Evolutionary conservation across 1,140 invertebrate genomes (phyloP), one percentile per base, ranked within the genome.

Genomic region (Drosophila serrata): DNA sequence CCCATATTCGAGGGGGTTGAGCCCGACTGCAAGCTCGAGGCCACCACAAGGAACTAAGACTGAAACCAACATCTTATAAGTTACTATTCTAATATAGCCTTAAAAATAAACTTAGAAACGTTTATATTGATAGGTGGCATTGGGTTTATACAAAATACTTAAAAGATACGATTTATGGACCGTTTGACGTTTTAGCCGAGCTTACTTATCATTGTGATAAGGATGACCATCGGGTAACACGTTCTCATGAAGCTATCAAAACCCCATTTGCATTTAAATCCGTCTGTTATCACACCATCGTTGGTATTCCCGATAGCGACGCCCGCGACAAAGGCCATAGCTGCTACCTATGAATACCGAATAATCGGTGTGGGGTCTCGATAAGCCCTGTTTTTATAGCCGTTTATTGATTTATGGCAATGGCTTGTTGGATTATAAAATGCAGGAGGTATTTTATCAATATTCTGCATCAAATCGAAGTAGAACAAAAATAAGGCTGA

Each of bases 1-100:
- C 86, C 86, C 8, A 81, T 90, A n/a, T 90, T 90, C 19, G 86
- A 90, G 0, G 85, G 86, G 1, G 85, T 85, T 1, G 85, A 88
- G 19, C 84, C 85, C 0, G 42, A 88, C 63, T 88, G 84, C 45
- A 88, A 88, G n/a, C 65, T 24, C 3, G 42, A 57, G 13, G 37
- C n/a, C 6, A 48, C 11, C 15, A 11, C n/a, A 35, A 31, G 12
- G 4, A 62, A 53, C 19, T 49, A 76, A 87, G 75, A 72, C 75
- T 79, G 75, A 64, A 62, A 37, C n/a, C 0, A 69, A 45, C 6
- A 8, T 12, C 8, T 70, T 19, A 35, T 48, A 40, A 31, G 39
- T 8, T 31, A 46, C 43, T 35, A 58, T 43, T 17, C 15, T 35
- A 27, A 75, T 42, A 40, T 58, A 51, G 51, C 7, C 1, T 39